Evolutionary conservation across 2,113 vertebrate genomes (phyloP).

Genomic region (Nothobranchius furzeri): DNA sequence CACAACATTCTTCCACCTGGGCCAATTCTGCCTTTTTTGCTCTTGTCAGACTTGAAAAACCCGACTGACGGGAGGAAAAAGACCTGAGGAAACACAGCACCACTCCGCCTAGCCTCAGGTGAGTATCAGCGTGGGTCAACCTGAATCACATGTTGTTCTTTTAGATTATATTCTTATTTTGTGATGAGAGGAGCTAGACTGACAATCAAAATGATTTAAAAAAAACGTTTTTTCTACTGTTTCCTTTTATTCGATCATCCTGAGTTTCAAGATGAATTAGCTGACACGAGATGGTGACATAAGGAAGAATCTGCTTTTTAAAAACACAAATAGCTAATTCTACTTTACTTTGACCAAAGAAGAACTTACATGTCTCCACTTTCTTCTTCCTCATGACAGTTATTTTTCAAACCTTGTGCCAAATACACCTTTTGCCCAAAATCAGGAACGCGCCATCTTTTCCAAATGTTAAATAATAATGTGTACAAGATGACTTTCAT

Average conservation of each 20-base stretch:
- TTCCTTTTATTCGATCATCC: too few relatives aligned
- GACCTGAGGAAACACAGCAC: constrained; percentile 5
- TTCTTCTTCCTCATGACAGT: constrained; percentile 12
- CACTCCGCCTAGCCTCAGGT: constrained; percentile 22
- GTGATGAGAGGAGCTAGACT: not conserved
- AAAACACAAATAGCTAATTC: not conserved
- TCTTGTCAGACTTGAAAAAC: constrained; percentile 65
- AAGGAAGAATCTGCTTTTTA: not conserved
- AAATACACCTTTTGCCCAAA: not conserved
- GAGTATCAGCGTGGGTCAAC: constrained; percentile 20
- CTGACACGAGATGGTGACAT: not conserved
- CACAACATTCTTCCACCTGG: not conserved
- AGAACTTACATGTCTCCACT: constrained; percentile 4
- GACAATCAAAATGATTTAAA: not conserved
- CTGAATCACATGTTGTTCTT: not conserved
- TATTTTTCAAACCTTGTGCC: not conserved
- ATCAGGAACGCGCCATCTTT: not conserved
- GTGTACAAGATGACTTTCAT: not conserved
- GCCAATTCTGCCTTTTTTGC: not conserved
- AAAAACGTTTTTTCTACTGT: too few relatives aligned
- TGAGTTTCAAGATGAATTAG: not conserved
- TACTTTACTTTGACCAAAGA: constrained; percentile 3
- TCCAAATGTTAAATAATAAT: not conserved
- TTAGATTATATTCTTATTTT: not conserved
- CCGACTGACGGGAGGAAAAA: constrained; percentile 35